phyloP scores from a whole-genome alignment of 2,113 vertebrate genomes.

The Halcyon senegalensis region DNA sequence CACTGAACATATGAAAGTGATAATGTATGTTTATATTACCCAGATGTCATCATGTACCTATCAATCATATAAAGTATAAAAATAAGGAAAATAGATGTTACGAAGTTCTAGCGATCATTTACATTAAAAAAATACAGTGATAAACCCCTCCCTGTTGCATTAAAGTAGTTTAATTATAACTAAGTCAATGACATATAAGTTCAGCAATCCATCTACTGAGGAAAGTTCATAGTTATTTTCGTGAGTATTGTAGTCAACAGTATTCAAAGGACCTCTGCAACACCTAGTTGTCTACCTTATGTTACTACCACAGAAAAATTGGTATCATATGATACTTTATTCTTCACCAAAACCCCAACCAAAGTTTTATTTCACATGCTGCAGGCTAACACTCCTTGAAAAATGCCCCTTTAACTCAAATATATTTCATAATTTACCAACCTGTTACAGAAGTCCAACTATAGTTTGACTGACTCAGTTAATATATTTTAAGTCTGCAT shows the following conservation, averaged over 20 bases:
- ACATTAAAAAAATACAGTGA: not conserved
- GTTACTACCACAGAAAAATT: not conserved
- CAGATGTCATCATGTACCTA: not conserved
- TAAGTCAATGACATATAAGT: not conserved
- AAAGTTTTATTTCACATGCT: not conserved
- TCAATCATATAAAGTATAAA: not conserved
- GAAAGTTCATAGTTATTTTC: not conserved
- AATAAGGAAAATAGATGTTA: not conserved
- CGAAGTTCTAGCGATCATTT: not conserved
- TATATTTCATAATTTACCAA: not conserved
- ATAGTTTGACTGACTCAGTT: not conserved
- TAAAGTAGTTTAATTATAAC: not conserved
- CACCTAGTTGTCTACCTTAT: not conserved
- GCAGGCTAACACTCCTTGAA: not conserved
- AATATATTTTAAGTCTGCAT: not conserved
- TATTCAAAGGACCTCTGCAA: not conserved
- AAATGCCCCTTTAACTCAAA: not conserved
- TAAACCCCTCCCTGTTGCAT: not conserved
- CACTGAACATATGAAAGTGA: not conserved
- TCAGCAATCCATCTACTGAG: not conserved
- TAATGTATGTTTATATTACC: not conserved
- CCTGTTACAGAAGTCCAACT: not conserved
- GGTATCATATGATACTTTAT: not conserved
- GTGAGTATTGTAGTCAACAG: not conserved
- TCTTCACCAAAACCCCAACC: not conserved